phyloP scores from a whole-genome alignment of 2,797 vertebrate species.

The Enoplosus armatus region DNA sequence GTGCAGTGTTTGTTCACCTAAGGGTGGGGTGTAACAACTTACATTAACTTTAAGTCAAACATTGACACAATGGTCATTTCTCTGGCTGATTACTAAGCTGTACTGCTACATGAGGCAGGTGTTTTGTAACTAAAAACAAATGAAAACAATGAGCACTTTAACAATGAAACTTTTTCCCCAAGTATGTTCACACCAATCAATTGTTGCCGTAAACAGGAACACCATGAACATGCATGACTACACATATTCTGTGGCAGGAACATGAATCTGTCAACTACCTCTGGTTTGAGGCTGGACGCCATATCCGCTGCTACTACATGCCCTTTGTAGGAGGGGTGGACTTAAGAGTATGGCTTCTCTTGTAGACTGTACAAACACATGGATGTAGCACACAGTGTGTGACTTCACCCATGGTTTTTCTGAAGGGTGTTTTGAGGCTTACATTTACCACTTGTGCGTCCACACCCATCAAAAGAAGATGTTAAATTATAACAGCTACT shows the following conservation, averaged over 20 bases:
- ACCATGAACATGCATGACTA: slow-evolving; percentile 69
- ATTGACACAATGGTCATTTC: not conserved
- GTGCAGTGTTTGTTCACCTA: too few relatives aligned
- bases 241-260: slow-evolving; percentile 73
- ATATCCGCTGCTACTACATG: slow-evolving; percentile 18
- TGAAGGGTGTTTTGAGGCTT: slow-evolving; percentile 38
- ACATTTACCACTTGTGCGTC: slow-evolving; percentile 17
- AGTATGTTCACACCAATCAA: slow-evolving; percentile 45
- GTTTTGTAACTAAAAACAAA: slow-evolving; percentile 28
- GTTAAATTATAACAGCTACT: slow-evolving; percentile 45
- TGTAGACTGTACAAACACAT: slow-evolving; percentile 41
- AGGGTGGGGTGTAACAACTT: too few relatives aligned
- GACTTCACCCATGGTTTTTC: slow-evolving; percentile 38
- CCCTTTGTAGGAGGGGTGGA: slow-evolving; percentile 32
- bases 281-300: slow-evolving; percentile 51
- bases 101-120: not conserved
- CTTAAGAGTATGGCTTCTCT: slow-evolving; percentile 19
- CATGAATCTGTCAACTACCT: slow-evolving; percentile 72
- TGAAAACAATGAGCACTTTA: slow-evolving; percentile 55
- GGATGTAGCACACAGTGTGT: slow-evolving; percentile 26
- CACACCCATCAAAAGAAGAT: slow-evolving; percentile 36
- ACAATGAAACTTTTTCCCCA: slow-evolving; percentile 57
- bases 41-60: not conserved
- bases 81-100: not conserved
- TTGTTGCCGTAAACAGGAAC: slow-evolving; percentile 70